phyloP scores from a whole-genome alignment of 2,888 invertebrate species.

The Agonum fuliginosum region DNA sequence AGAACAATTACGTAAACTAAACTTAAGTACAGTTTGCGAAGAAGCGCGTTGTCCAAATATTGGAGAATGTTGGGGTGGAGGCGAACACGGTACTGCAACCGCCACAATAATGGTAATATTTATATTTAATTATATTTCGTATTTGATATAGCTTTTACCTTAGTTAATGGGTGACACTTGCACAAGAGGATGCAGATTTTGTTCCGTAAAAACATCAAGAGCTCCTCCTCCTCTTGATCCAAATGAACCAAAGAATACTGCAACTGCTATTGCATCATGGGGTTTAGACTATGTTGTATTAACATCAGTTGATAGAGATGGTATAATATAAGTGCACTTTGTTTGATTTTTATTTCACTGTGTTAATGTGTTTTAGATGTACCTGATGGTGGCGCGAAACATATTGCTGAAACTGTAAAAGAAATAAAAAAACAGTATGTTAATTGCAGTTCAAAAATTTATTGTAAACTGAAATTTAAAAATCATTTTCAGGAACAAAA shows the following conservation, averaged over 20 bases:
- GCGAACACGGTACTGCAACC: conserved; percentile 95
- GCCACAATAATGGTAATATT: conserved; percentile 96
- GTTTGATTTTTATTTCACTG: conserved; percentile 4
- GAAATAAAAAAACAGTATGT: conserved; percentile 88
- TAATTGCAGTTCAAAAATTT: conserved; percentile 25
- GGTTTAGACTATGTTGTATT: conserved; percentile 97
- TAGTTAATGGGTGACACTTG: conserved; percentile 99
- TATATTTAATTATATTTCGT: neutral
- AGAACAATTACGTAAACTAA: conserved; percentile 87
- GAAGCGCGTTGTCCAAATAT: conserved; percentile 99
- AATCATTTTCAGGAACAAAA: conserved; percentile 78
- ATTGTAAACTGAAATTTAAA: conserved; percentile 9
- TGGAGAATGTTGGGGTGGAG: conserved; percentile 99
- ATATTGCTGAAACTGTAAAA: conserved; percentile 93
- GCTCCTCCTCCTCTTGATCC: conserved; percentile 92
- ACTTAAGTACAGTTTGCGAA: conserved; percentile 96
- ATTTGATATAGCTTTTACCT: conserved; percentile 24
- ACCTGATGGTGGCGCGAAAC: conserved; percentile 93
- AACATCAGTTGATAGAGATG: conserved; percentile 98
- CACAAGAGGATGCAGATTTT: conserved; percentile 98
- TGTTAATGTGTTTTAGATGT: conserved; percentile 81
- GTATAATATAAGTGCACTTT: conserved; percentile 73
- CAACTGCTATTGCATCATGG: conserved; percentile 94
- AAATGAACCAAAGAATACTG: conserved; percentile 93
- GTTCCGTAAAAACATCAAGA: conserved; percentile 97